A percentile compares a stretch with the other conserved stretches of the same genome.
Evolutionary conservation across 1,140 invertebrate species (phyloP).

Genomic region (Anastatus disparis): DNA sequence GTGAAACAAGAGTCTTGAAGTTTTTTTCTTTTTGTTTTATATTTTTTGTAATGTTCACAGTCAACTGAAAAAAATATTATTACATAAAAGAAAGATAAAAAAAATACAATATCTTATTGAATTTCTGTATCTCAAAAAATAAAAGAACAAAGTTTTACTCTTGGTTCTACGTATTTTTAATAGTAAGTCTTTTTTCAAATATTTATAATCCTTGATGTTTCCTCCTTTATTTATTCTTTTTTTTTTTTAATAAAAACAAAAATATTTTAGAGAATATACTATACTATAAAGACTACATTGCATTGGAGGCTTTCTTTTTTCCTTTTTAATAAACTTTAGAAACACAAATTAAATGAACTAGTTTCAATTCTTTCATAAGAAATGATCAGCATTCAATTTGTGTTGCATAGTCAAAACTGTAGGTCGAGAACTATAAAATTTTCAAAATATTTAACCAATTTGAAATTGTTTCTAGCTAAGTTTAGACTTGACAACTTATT

Average conservation of each 20-base stretch:
- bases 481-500: too few relatives aligned
- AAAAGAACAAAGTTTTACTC: too few relatives aligned
- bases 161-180: background rate
- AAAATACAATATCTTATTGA: background rate
- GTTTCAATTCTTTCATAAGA: background rate
- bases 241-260: slow-evolving; percentile 1
- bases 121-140: background rate
- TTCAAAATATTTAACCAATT: too few relatives aligned
- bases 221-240: background rate
- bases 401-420: background rate
- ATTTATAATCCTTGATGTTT: slow-evolving; percentile 6
- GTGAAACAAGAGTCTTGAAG: background rate
- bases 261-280: background rate
- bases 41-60: too few relatives aligned
- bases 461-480: too few relatives aligned
- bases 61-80: too few relatives aligned
- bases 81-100: background rate
- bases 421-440: background rate
- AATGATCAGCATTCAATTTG: background rate
- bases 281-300: background rate
- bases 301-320: slow-evolving; percentile 3
- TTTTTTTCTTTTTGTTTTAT: too few relatives aligned
- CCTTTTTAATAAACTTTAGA: background rate
- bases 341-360: background rate
- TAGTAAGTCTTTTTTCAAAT: background rate